Evolutionary conservation across 2,113 vertebrate species (phyloP), one percentile per base, ranked within the genome.

Genomic region (Corvus cornix): DNA sequence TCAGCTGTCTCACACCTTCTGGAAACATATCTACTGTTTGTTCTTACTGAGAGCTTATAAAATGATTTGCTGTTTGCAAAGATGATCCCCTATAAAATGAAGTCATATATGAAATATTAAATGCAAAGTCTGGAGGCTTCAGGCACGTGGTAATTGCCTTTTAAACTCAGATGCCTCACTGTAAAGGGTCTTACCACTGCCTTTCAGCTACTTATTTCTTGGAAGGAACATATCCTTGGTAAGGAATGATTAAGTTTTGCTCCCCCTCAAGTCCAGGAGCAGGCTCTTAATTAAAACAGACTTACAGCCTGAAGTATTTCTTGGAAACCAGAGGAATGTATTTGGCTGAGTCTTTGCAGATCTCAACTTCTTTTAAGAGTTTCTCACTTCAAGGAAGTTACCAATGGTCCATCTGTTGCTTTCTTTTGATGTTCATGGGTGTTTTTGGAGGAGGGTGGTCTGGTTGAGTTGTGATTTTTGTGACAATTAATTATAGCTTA

Each of bases 221-320:
- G 73, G 85, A 93, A 96, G 76, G 35, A 84, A 60, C 1, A 2
- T 77, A 28, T 52, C 31, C 48, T 70, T 78, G 51, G 48, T 60
- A 96, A 88, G 64, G 49, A 58, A 82, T 93, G 41, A 87, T 68
- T 89, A 87, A 13, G 73, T 69, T 91, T 84, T 96, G 43, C 74
- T 91, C 30, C 22, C 20, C 26, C 28, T 78, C 17, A 84, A 56
- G 58, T 95, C 89, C 89, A 94, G 70, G 59, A 91, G 41, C 68
- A 84, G 28, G n/a, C 43, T 56, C 31, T 93, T 94, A 73, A 90
- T 94, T 93, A 96, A 90, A 89, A 51, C 22, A 77, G 67, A 91
- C 44, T 81, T 91, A 46, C 2, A 84, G 83, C 72, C 72, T 84
- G 13, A 66, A 96, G 78, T 74, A 37, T 73, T 93, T 74, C 78